These are phyloP conservation scores for Anthopleura sola DNA, from an alignment of 64 coral and sea anemone genomes.

Conservation along the genomic window DNA sequence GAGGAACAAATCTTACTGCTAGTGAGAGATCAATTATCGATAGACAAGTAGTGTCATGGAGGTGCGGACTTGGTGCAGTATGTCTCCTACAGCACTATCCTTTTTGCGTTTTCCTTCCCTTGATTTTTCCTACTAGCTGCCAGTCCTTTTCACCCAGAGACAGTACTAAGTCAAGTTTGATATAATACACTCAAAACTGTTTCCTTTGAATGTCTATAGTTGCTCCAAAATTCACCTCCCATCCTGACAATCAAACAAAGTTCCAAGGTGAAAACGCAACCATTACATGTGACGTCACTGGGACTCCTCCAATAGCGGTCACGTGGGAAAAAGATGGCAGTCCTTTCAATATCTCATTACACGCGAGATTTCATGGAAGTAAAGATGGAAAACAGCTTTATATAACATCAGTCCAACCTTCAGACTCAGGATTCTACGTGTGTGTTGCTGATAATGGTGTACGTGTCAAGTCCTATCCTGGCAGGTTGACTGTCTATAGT, in stretches of 20 bases:
- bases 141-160: not conserved
- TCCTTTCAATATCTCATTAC: not conserved
- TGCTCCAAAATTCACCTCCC: not conserved
- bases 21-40: too few species aligned
- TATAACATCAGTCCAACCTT: not conserved
- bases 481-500: not conserved
- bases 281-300: constrained; percentile 22
- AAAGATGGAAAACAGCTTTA: not conserved
- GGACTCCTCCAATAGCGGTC: not conserved
- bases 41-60: too few species aligned
- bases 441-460: constrained; percentile 12
- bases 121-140: too few species aligned
- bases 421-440: constrained; percentile 10
- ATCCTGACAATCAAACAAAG: not conserved
- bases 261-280: not conserved
- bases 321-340: constrained; percentile 20
- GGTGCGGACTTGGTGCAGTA: too few species aligned
- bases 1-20: too few species aligned
- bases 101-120: too few species aligned
- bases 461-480: not conserved
- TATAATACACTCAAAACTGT: not conserved
- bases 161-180: too few species aligned
- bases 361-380: not conserved
- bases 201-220: constrained; percentile 17
- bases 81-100: too few species aligned